These are phyloP conservation scores for Homalodisca vitripennis DNA, from an alignment of 1,140 invertebrate species.

Conservation along the genomic window DNA sequence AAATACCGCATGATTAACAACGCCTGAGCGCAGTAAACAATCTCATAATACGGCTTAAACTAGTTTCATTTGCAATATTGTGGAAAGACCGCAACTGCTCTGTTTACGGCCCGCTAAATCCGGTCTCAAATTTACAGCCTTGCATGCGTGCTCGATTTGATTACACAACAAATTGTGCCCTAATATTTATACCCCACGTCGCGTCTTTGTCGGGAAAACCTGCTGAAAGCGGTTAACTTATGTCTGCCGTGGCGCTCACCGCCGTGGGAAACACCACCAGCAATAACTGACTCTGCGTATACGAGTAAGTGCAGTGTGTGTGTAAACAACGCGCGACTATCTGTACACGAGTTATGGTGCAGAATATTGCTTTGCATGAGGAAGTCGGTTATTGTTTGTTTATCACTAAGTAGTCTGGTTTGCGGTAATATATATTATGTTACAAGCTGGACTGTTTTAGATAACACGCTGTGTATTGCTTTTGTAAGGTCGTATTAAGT, in stretches of 20 bases:
- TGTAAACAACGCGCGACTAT: no score
- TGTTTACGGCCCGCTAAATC: neutral
- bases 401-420: no score
- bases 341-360: no score
- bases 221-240: constrained; percentile 12
- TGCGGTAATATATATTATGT: no score
- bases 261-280: neutral
- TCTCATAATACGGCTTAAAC: neutral
- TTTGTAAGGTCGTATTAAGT: no score
- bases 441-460: no score
- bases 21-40: neutral
- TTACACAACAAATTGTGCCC: constrained; percentile 15
- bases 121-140: neutral
- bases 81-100: neutral
- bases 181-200: constrained; percentile 1
- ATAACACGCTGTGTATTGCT: no score
- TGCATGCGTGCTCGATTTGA: constrained; percentile 4
- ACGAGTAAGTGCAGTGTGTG: no score
- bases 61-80: constrained; percentile 5
- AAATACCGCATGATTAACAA: neutral
- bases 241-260: neutral
- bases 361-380: no score
- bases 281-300: no score
- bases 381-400: no score
- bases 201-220: no score